Conservation (phyloP, 2,113 vertebrate species). For the Paradoxurus hermaphroditus region DNA sequence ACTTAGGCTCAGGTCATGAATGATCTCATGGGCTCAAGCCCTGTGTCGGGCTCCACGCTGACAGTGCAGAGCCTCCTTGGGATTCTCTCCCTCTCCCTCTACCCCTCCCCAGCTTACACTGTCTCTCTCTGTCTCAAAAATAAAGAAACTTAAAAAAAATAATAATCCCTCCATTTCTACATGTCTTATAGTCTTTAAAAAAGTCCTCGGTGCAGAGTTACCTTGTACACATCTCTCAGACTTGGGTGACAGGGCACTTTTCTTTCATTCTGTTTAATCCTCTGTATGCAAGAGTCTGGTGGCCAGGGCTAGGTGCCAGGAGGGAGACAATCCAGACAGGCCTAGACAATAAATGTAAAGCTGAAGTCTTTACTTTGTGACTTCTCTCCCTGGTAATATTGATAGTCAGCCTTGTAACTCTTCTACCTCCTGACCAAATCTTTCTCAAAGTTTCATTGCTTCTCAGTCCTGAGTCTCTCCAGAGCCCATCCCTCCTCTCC, state of each 20-base stretch:
- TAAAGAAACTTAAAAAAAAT: too few species aligned
- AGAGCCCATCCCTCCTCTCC: not conserved
- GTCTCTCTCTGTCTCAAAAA: too few species aligned
- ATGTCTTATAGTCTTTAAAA: not conserved
- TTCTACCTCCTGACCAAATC: not conserved
- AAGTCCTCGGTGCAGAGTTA: not conserved
- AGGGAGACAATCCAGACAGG: not conserved
- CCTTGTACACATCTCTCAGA: not conserved
- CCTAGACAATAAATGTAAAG: not conserved
- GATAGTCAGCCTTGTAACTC: not conserved
- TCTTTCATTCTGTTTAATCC: not conserved
- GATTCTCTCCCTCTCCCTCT: too few species aligned
- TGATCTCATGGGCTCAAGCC: too few species aligned
- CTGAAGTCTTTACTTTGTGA: not conserved
- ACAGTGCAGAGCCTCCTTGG: too few species aligned
- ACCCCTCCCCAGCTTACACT: too few species aligned
- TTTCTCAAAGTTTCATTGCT: not conserved
- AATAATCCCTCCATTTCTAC: not conserved
- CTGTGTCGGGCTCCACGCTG: too few species aligned
- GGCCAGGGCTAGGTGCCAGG: fast-evolving
- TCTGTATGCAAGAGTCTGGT: not conserved
- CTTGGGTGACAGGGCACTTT: not conserved
- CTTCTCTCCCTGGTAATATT: not conserved
- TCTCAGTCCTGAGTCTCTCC: not conserved
- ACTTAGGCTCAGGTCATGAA: too few species aligned